Base-by-base conservation (phyloP, 2,888 invertebrate species). In the Thecophora atra region DNA sequence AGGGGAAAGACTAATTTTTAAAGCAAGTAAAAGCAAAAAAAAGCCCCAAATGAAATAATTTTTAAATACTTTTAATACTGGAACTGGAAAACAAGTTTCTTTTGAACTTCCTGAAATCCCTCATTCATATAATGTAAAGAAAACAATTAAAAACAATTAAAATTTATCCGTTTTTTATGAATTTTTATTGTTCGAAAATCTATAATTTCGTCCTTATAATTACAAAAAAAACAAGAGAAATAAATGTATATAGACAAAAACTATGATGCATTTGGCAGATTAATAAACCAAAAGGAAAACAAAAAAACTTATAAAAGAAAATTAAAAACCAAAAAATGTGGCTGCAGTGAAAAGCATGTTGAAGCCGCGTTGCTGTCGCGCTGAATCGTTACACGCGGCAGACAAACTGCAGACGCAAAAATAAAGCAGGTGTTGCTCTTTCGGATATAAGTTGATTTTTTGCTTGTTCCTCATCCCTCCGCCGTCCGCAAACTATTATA, bases 401-500 rank as follows among this genome's bases (percentile, higher is more conserved):
- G 24, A 21, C 21, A 58, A 17, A 11, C 8, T 8, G 17, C 26
- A 58, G 24, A 58, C 58, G 15, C 26, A 7, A 15, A 58, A 28
- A 58, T 7, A 58, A 58, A 56, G 24, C 24, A 56, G 24, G 19
- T 24, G 26, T 19, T 21, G 17, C 6, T 56, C 6, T 21, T 56
- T 56, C 24, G 56, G 11, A 1, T 56, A 19, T 56, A n/a, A 3
- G 28, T 54, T 66, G 26, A 52, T 66, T 28, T 52, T 66, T 51
- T 30, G 52, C 30, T 52, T 52, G 66, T 52, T 66, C 54, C n/a
- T 66, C 30, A 11, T 30, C 30, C 17, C 24, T 15, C 19, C 24
- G 21, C 51, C 1, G 15, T 13, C 51, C 11, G 21, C 4, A n/a
- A 47, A 47, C 11, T 5, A 0, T 47, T 15, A 47, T n/a, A n/a